Base-by-base conservation (phyloP, 2,888 invertebrate species). In the Scotopteryx bipunctaria region DNA sequence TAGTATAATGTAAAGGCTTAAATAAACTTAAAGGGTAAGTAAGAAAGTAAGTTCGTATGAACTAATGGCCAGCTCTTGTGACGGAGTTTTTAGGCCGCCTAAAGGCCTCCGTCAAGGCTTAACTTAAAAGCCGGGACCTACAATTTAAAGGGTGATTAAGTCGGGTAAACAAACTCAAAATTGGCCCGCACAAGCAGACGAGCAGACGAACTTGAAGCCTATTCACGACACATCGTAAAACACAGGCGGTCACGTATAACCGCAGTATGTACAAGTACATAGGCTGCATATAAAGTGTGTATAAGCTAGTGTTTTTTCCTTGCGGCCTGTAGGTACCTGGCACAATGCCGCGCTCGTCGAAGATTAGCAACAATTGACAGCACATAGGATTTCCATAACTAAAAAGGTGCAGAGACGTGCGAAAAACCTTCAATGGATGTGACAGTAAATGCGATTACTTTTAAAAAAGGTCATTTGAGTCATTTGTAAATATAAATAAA, bases 311-410 rank as follows among this genome's bases (percentile, higher is more conserved):
- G 69, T 70, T 68, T 72, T 73, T 72, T 69, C 70, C 67, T 59
- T 61, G 55, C 57, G 38, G 17, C 17, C 8, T 31, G 15, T 15
- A 38, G n/a, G 23, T 27, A 27, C 48, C 66, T 84, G 84, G 83
- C 79, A 3, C 21, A n/a, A 11, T 44, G 83, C 84, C 84, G 84
- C 68, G 19, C 41, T 36, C 29, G 32, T 73, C 67, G 69, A 67
- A 69, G 80, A 74, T 76, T 76, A 67, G 64, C 63, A 71, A 76
- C 73, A 69, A 77, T 76, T 73, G 80, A 76, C 78, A 77, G 69
- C 71, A 63, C 68, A 75, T 80, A 77, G 68, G 63, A 64, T 67
- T 67, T 59, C 59, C 62, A 62, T 60, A 61, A 61, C 60, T 64
- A 67, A 63, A 55, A 60, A 48, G 33, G 13, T 40, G 14, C 42